phyloP scores from a whole-genome alignment of 2,797 vertebrate genomes.

The Craterocephalus amniculus region DNA sequence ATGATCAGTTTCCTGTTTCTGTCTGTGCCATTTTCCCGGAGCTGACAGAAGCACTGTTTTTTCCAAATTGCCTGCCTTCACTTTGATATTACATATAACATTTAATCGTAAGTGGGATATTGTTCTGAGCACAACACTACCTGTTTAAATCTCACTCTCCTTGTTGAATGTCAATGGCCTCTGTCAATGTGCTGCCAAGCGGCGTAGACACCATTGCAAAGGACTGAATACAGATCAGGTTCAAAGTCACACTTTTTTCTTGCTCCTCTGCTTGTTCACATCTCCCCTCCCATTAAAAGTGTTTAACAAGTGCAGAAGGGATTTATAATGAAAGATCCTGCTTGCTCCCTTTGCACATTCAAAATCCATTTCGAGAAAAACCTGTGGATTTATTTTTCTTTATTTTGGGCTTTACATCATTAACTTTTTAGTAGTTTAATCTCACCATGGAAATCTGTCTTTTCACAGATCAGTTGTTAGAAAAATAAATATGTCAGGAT shows the following conservation, averaged over 20 bases:
- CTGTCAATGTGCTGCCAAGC: constrained; percentile 21
- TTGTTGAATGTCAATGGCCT: constrained; percentile 57
- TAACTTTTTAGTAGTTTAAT: background rate
- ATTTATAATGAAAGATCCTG: background rate
- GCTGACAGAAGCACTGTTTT: constrained; percentile 13
- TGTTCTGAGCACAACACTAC: constrained; percentile 33
- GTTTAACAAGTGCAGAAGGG: background rate
- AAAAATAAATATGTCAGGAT: background rate
- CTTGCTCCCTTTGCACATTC: background rate
- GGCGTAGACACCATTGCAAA: constrained; percentile 20
- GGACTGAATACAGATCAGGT: constrained; percentile 58
- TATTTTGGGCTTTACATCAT: background rate
- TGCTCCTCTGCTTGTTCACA: background rate
- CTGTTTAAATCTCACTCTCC: constrained; percentile 56
- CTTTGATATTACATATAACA: constrained; percentile 34
- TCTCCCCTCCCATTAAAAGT: background rate
- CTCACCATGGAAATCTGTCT: background rate
- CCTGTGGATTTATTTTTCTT: background rate
- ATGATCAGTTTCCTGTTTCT: constrained; percentile 21
- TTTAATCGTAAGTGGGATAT: constrained; percentile 46
- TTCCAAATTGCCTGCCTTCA: constrained; percentile 30
- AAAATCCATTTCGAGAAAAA: background rate
- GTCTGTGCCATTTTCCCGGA: background rate
- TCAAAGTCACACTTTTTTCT: constrained; percentile 26
- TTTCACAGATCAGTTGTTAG: background rate